Evolutionary conservation across 2,888 invertebrate genomes (phyloP).

Genomic region (Branchellion lobata): DNA sequence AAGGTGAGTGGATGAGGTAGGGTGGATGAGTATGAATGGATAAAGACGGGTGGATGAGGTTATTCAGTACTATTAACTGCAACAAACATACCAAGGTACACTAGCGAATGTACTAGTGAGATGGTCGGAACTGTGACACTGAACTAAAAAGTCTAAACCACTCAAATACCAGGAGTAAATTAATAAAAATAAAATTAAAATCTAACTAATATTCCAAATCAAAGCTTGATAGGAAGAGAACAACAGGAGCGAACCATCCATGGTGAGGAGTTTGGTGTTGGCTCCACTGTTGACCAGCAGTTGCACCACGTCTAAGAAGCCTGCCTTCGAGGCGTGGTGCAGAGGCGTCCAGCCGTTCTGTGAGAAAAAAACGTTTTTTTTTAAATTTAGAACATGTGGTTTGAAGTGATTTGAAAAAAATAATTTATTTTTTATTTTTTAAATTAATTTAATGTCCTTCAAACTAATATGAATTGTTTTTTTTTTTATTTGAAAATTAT

Average conservation of each 20-base stretch:
- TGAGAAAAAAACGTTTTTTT: too few species aligned
- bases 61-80: too few species aligned
- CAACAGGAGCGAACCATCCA: conserved; percentile 74
- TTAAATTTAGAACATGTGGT: conserved; percentile 11
- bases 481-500: too few species aligned
- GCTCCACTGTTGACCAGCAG: conserved; percentile 92
- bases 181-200: background rate
- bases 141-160: too few species aligned
- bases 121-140: too few species aligned
- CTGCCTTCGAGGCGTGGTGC: conserved; percentile 65
- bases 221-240: too few species aligned
- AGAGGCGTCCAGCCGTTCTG: conserved; percentile 62
- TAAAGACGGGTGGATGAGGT: too few species aligned
- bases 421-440: background rate
- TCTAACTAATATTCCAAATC: background rate
- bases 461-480: too few species aligned
- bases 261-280: conserved; percentile 74
- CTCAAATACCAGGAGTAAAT: background rate
- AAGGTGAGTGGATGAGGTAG: too few species aligned
- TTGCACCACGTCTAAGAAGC: conserved; percentile 90
- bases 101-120: too few species aligned
- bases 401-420: background rate
- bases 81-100: too few species aligned
- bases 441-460: background rate
- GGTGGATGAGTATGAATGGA: too few species aligned